Evolutionary conservation across 2,888 invertebrate genomes (phyloP).

Genomic region (Drosophila glabriapex): DNA sequence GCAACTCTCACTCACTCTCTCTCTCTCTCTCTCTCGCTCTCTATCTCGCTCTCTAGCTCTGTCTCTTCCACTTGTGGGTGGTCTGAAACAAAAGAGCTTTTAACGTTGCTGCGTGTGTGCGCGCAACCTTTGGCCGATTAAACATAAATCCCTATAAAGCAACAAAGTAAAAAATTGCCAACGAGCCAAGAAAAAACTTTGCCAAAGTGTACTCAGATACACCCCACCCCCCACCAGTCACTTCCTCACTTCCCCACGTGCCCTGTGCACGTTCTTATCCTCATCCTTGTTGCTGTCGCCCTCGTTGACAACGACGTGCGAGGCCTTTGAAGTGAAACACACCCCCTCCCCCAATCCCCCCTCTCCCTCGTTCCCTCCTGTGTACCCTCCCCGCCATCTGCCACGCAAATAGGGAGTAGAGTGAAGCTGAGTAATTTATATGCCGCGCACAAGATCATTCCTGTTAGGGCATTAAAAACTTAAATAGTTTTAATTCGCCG

Average conservation of each 20-base stretch:
- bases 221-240: conserved; percentile 18
- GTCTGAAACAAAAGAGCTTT: conserved; percentile 68
- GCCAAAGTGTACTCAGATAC: conserved; percentile 72
- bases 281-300: conserved; percentile 43
- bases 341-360: neutral
- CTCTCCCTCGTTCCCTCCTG: accelerated
- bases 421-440: conserved; percentile 69
- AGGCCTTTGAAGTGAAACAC: conserved; percentile 66
- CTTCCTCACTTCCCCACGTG: neutral
- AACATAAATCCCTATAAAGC: conserved; percentile 79
- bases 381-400: neutral
- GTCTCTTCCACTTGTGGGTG: neutral
- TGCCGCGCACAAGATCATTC: conserved; percentile 77
- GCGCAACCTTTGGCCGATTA: conserved; percentile 79
- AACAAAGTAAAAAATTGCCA: conserved; percentile 80
- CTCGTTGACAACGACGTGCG: conserved; percentile 62
- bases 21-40: neutral
- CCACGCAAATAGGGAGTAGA: neutral
- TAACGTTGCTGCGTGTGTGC: conserved; percentile 56
- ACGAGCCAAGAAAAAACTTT: conserved; percentile 79
- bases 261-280: conserved; percentile 52
- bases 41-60: neutral
- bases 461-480: conserved; percentile 80
- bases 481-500: conserved; percentile 80
- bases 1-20: neutral